A percentile compares a stretch with the other conserved stretches of the same genome.
Conservation (phyloP, 1,140 invertebrate genomes). For the Bombyx mandarina region DNA sequence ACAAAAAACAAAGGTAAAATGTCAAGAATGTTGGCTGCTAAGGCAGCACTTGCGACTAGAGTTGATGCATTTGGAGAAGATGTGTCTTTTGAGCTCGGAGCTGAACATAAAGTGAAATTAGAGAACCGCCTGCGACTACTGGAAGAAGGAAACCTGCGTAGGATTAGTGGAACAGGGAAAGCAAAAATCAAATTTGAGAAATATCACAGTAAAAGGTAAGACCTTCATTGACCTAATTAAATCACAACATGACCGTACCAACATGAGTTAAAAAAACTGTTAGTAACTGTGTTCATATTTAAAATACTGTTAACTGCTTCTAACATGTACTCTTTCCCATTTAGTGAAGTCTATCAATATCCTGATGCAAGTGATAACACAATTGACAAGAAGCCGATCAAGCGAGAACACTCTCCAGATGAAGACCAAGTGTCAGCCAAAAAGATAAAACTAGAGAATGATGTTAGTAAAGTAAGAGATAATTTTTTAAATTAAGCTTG, state of each 20-base stretch:
- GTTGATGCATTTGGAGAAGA: constrained; percentile 97
- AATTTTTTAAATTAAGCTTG: background rate
- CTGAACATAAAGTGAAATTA: constrained; percentile 89
- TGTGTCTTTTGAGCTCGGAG: constrained; percentile 83
- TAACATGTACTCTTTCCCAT: background rate
- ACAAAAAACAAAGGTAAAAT: constrained; percentile 94
- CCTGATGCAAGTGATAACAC: constrained; percentile 47
- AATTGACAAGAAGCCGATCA: constrained; percentile 42
- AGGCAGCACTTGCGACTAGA: constrained; percentile 92
- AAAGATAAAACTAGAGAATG: constrained; percentile 49
- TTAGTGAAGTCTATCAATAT: constrained; percentile 48
- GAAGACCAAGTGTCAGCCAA: constrained; percentile 37
- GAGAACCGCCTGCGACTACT: constrained; percentile 83
- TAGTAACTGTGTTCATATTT: background rate
- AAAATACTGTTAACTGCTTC: background rate
- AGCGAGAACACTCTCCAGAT: constrained; percentile 49
- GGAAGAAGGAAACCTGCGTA: constrained; percentile 87
- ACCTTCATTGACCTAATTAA: background rate
- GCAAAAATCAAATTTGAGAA: constrained; percentile 91
- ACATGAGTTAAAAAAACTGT: background rate
- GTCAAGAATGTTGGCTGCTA: constrained; percentile 97
- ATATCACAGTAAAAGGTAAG: constrained; percentile 85
- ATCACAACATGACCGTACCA: background rate
- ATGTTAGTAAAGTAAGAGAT: constrained; percentile 34
- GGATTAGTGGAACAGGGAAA: constrained; percentile 90